These are phyloP conservation scores for Blastobasis adustella DNA, from an alignment of 2,888 invertebrate species.

Conservation along the genomic window DNA sequence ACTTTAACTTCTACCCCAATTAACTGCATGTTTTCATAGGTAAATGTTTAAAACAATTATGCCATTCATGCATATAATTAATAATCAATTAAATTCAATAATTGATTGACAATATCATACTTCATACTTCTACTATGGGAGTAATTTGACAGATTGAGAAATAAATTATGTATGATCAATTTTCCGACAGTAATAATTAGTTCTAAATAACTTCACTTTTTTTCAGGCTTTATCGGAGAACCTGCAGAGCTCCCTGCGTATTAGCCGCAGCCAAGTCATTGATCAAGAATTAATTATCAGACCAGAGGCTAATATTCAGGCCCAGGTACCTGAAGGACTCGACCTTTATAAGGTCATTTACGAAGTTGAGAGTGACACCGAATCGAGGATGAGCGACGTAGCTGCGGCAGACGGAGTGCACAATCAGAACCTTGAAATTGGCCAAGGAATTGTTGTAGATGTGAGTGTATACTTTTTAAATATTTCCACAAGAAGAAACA, in stretches of 20 bases:
- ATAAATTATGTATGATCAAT: no score
- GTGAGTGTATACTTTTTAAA: no score
- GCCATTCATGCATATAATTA: no score
- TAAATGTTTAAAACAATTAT: no score
- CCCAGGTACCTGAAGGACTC: conserved; percentile 61
- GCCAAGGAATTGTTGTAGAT: no score
- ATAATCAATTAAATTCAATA: no score
- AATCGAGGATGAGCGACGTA: conserved; percentile 47
- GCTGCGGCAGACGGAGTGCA: conserved; percentile 26
- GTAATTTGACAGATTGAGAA: no score
- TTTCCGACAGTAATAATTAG: background rate
- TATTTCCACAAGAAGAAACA: no score
- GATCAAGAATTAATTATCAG: conserved; percentile 59
- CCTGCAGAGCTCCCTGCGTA: conserved; percentile 48
- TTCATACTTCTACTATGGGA: no score
- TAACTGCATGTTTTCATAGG: no score
- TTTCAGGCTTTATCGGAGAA: conserved; percentile 62
- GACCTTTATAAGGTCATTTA: conserved; percentile 62
- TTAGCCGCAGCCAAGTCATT: conserved; percentile 56
- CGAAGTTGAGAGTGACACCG: conserved; percentile 60
- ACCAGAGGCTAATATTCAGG: conserved; percentile 63
- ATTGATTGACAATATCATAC: no score
- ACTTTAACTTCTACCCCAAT: no score
- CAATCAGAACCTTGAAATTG: conserved; percentile 26
- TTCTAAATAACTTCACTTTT: background rate